Base-by-base conservation (phyloP, 30 jellyfish, hydroid and myxozoan species). In the Nemopilema nomurai region DNA sequence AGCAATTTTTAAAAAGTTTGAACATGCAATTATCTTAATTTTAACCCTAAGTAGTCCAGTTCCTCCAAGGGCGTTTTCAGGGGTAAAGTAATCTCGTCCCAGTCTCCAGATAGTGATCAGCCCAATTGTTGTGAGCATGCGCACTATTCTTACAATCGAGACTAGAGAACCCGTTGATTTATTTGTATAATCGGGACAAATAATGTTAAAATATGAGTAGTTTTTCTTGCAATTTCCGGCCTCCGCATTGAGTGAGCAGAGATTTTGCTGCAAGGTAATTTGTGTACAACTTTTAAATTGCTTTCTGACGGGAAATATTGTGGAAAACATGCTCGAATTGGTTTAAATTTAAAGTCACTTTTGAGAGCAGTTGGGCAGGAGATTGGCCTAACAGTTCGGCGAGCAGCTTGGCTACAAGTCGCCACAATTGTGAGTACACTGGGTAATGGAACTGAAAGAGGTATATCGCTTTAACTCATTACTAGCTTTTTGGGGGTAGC, bases 281-380 rank as follows among this genome's bases (percentile, higher is more conserved):
- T 71, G 52, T 86, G 62, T 64, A 49, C 82, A 70, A 62, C 51
- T 62, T 84, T 74, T 49, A 28, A 30, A 32, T 53, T 27, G 52
- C 69, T 78, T 20, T 64, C 27, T 74, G 83, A 84, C 87, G 49
- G 25, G 53, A 21, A 25, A 64, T 41, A 53, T 25, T 20, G 51
- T 18, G 9, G 26, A 57, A 64, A 41, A 25, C 78, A 84, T 84
- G 93, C 71, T 53, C 22, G 84, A 53, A 21, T 67, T 26, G 28
- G 32, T 57, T 66, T 84, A 74, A 84, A 84, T 65, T 74, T 86
- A 67, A 66, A 72, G 69, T 70, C 31, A 51, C n/a, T n/a, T 84
- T 32, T 49, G 87, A 65, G 93, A 84, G 82, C 93, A 84, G 85
- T 84, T 84, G 87, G 93, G 93, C 93, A 84, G 87, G 86, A 84